phyloP scores from a whole-genome alignment of 2,888 invertebrate genomes.

The Drosophila macrothrix region DNA sequence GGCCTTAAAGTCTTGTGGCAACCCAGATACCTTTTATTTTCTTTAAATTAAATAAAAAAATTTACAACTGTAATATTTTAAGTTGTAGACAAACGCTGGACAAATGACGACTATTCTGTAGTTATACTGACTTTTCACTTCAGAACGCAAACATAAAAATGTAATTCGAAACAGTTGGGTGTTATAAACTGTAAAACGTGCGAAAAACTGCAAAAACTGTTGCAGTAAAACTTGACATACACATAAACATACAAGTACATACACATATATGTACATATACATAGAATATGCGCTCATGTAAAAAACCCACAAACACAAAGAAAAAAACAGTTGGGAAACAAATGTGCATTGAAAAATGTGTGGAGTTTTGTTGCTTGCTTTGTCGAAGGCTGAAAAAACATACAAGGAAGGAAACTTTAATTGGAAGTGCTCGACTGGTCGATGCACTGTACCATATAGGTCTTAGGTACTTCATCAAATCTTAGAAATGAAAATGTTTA shows the following conservation, averaged over 20 bases:
- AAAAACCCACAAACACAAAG: not conserved
- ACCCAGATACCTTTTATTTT: not conserved
- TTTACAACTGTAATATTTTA: not conserved
- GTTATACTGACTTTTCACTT: conserved; percentile 40
- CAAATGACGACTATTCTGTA: conserved; percentile 4
- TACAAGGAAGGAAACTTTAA: not conserved
- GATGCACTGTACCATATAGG: not conserved
- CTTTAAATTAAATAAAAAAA: not conserved
- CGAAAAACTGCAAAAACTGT: conserved; percentile 32
- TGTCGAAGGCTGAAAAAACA: conserved; percentile 11
- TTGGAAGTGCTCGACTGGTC: not conserved
- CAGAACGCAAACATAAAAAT: conserved; percentile 48
- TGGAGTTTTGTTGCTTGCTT: conserved; percentile 7
- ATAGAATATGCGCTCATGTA: conserved; percentile 6
- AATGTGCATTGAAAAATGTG: conserved; percentile 39
- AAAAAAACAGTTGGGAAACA: conserved; percentile 41
- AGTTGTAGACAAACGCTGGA: not conserved
- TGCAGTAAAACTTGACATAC: conserved; percentile 33
- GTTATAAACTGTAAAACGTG: conserved; percentile 50
- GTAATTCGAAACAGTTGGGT: conserved; percentile 57
- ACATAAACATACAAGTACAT: conserved; percentile 3
- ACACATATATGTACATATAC: not conserved
- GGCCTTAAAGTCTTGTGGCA: not conserved
- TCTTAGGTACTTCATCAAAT: not conserved
- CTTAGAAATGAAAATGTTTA: not conserved